Base-by-base conservation (phyloP, 2,113 vertebrate species). In the Percina caprodes region DNA sequence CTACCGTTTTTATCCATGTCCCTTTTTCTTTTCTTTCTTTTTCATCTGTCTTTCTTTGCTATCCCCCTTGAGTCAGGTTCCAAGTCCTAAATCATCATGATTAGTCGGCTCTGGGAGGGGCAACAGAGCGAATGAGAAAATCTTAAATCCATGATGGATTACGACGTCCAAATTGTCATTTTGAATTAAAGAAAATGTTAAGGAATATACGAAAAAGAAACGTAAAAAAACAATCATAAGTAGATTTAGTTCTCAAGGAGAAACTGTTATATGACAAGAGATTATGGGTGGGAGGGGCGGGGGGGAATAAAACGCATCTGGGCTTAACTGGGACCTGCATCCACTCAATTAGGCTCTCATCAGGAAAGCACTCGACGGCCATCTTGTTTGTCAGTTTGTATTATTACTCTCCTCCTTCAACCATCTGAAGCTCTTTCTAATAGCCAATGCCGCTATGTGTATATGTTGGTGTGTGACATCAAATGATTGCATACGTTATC, bases 181-280 rank as follows among this genome's bases (percentile, higher is more conserved):
- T 84, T 85, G 85, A 92, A 93, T 94, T 70, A 93, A 95, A 95
- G 92, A 93, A 93, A 92, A 93, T 80, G 67, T 88, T 89, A 94
- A 94, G 92, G 79, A 95, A 94, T 88, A 78, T 80, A 91, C 90
- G 86, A 88, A 92, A 90, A 91, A 93, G 89, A 91, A 88, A 89
- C 85, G 63, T 77, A 94, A 93, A n/a, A n/a, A 93, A 92, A 88
- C 69, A 86, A 80, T 78, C 83, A 24, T 92, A 95, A 95, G 92
- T 94, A 93, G 92, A 95, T 94, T 95, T 94, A 89, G 84, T 90
- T 89, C 87, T 92, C 82, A 94, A 93, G 93, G 91, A 94, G 93
- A 93, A 87, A 77, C 89, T 84, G 80, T 83, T 91, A 65, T 93
- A 87, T 89, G 88, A 91, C 59, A 61, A 52, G 68, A 26, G 73